Base-by-base conservation (phyloP, 2,797 vertebrate species). In the Microctenopoma lineatum region DNA sequence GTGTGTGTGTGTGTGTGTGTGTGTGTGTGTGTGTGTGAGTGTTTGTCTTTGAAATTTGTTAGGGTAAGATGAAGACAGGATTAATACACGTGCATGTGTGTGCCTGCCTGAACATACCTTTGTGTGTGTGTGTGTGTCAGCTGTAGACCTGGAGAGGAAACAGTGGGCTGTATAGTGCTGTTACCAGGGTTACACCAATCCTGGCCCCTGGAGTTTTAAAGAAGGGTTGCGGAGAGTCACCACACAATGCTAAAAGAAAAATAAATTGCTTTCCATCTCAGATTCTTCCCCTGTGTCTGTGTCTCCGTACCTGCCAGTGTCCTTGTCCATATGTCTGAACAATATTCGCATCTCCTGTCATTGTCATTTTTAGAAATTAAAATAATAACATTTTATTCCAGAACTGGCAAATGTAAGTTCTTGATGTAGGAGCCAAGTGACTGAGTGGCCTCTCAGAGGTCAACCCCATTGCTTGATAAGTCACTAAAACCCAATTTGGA, bases 401-500 rank as follows among this genome's bases (percentile, higher is more conserved):
- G 25, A 59, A 8, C 12, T 21, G 18, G 39, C n/a, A 38, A 36
- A 59, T 52, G 55, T 50, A 13, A 34, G 11, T 61, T 41, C 32
- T 68, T 4, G 4, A 13, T 42, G 25, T 59, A 29, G 60, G 63
- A 65, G 36, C 41, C 46, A 36, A 73, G 57, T 53, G 57, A 59
- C 50, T 68, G 44, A 48, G 15, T 59, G 29, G 48, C 61, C 59
- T 72, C 70, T 67, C 50, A 41, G 41, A 65, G 56, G 59, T 76
- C 68, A 50, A 57, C 58, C 66, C 45, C 67, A 77, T 73, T 66
- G 50, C 53, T 51, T 60, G 61, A 73, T 61, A 66, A 81, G 71
- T 78, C 83, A 68, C 67, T 80, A 65, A 79, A 81, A 77, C 57
- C 61, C 59, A 78, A 68, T 86, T 76, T 71, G 73, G 74, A 73